Evolutionary conservation across 2,113 vertebrate genomes (phyloP).

Genomic region (Alaudala cheleensis): DNA sequence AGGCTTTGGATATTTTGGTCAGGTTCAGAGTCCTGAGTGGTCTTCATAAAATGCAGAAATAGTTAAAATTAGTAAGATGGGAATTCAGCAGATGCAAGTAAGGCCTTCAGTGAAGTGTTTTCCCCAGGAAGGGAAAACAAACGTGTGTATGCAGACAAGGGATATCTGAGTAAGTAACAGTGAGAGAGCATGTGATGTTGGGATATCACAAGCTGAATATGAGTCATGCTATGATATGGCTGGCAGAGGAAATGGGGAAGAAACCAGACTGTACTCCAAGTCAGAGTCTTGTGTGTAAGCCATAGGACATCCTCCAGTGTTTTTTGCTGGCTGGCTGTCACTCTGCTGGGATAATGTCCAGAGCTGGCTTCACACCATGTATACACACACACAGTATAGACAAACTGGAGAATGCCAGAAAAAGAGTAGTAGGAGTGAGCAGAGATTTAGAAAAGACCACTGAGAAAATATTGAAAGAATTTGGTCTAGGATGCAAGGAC

Average conservation of each 20-base stretch:
- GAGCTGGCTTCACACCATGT: neutral
- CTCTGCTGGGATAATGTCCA: conserved; percentile 1
- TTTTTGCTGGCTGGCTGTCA: neutral
- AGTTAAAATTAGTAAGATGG: neutral
- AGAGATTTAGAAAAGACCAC: neutral
- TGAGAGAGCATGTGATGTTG: neutral
- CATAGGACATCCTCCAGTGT: neutral
- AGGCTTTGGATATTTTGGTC: neutral
- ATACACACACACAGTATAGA: neutral
- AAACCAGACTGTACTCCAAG: neutral
- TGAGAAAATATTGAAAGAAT: neutral
- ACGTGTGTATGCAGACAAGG: neutral
- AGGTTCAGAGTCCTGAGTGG: neutral
- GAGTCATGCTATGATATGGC: neutral
- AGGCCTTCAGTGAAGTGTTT: neutral
- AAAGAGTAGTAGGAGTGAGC: neutral
- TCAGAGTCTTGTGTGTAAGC: neutral
- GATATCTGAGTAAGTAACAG: conserved; percentile 8
- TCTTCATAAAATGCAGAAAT: neutral
- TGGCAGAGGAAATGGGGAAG: neutral
- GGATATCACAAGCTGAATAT: neutral
- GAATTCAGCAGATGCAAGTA: neutral
- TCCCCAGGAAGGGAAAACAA: conserved; percentile 7
- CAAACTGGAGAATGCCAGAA: neutral
- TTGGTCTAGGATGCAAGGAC: neutral